Conservation (phyloP, 2,888 invertebrate genomes). For the Apotomis turbidana region DNA sequence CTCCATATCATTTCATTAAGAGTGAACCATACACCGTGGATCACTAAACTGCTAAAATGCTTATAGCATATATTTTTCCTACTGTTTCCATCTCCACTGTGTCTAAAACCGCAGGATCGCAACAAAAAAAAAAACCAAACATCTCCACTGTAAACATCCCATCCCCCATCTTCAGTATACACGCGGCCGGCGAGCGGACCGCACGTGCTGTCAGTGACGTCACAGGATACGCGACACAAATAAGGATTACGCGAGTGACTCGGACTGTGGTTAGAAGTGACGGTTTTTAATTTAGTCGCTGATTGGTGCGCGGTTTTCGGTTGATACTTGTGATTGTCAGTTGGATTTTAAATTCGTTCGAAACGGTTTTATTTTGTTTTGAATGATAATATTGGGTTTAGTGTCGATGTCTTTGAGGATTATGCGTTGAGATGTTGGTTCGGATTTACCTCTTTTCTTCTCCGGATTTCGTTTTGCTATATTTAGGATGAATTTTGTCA, state of each 20-base stretch:
- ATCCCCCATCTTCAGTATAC: constrained; percentile 51
- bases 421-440: neutral
- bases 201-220: constrained; percentile 52
- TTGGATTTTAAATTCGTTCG: constrained; percentile 32
- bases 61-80: constrained; percentile 5
- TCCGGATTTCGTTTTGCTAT: no score
- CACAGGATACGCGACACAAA: constrained; percentile 34
- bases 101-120: constrained; percentile 19
- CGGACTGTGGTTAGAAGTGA: constrained; percentile 28
- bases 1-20: no score
- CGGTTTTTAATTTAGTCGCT: constrained; percentile 38
- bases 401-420: neutral
- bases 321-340: constrained; percentile 18
- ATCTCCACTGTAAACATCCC: constrained; percentile 41
- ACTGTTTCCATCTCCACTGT: constrained; percentile 28
- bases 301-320: constrained; percentile 20
- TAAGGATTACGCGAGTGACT: constrained; percentile 15
- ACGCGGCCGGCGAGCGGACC: constrained; percentile 51
- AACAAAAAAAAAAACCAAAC: constrained; percentile 50
- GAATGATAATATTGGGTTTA: neutral
- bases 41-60: neutral
- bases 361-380: constrained; percentile 18
- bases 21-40: neutral
- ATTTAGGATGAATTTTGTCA: no score
- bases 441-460: no score